phyloP scores from a whole-genome alignment of 2,888 invertebrate species.

The Clanis bilineata region DNA sequence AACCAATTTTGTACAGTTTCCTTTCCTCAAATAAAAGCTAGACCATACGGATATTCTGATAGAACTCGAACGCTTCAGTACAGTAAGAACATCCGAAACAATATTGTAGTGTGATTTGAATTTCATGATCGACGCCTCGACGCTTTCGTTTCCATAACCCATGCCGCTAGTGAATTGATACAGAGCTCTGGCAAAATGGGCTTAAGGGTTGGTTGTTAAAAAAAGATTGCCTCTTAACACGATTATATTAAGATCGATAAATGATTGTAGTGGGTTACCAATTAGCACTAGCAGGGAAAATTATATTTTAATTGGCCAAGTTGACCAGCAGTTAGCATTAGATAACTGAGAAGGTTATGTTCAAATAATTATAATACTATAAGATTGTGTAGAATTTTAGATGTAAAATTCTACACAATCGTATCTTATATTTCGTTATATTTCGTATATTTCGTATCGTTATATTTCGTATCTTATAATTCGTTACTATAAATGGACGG shows the following conservation, averaged over 20 bases:
- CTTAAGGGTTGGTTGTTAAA: neutral
- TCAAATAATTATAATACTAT: too few relatives aligned
- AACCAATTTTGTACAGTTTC: neutral
- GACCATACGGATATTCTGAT: neutral
- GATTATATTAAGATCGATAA: neutral
- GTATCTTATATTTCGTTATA: too few relatives aligned
- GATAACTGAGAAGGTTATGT: too few relatives aligned
- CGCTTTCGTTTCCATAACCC: constrained; percentile 14
- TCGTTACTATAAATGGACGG: too few relatives aligned
- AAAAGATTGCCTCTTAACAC: neutral
- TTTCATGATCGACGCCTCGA: constrained; percentile 41
- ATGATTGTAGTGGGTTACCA: too few relatives aligned
- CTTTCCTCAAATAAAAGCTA: neutral
- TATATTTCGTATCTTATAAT: too few relatives aligned
- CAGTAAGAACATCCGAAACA: constrained; percentile 23
- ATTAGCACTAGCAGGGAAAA: too few relatives aligned
- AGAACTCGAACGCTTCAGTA: neutral
- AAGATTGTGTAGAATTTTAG: too few relatives aligned
- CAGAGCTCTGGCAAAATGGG: neutral
- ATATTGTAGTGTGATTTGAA: constrained; percentile 47
- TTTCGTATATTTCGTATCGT: too few relatives aligned
- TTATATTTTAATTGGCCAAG: too few relatives aligned
- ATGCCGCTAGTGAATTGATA: neutral
- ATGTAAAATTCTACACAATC: too few relatives aligned
- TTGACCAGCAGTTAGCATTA: too few relatives aligned